Evolutionary conservation across 1,140 invertebrate genomes (phyloP), one percentile per base, ranked within the genome.

Genomic region (Propsilocerus akamusi): DNA sequence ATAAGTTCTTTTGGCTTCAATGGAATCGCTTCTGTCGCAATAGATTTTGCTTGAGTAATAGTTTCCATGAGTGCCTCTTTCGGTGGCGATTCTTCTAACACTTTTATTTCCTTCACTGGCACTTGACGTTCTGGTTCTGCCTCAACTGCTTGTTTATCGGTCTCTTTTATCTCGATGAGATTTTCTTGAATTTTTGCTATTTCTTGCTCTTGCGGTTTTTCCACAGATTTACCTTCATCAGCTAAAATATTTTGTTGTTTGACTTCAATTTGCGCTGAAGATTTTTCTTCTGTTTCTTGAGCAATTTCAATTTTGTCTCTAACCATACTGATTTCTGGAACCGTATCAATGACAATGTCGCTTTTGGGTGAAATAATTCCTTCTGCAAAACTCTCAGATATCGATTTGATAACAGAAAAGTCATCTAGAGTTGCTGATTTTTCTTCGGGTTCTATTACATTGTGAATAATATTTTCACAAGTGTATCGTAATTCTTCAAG

Each of bases 401-500:
- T 63, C 5, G 72, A 71, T 63, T 74, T 74, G 22, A 75, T 64
- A 11, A 63, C 66, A 7, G 73, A 76, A 51, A 76, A 63, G 59
- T 76, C 73, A 54, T 73, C 72, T 49, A 74, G 59, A 10, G 72
- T 75, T 5, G 72, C 69, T 55, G 71, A 57, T 20, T 69, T 65
- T 34, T 71, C 71, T 5, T 54, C 55, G 17, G 52, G 57, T 61
- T 70, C 69, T 41, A 72, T 32, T 3, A 60, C 57, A 47, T 56
- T 53, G 52, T 68, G 62, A 58, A 73, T 64, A 22, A 77, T 62
- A 46, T 71, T 53, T n/a, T 71, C 58, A 32, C 77, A 59, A 52
- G 68, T 72, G 53, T 70, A 71, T 54, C 70, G 67, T 34, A 77
- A 59, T 57, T 68, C 70, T 55, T 70, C 63, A 6, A 76, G 57